These are phyloP conservation scores for Melanocharis versteri DNA, from an alignment of 2,113 vertebrate genomes.

Conservation along the genomic window DNA sequence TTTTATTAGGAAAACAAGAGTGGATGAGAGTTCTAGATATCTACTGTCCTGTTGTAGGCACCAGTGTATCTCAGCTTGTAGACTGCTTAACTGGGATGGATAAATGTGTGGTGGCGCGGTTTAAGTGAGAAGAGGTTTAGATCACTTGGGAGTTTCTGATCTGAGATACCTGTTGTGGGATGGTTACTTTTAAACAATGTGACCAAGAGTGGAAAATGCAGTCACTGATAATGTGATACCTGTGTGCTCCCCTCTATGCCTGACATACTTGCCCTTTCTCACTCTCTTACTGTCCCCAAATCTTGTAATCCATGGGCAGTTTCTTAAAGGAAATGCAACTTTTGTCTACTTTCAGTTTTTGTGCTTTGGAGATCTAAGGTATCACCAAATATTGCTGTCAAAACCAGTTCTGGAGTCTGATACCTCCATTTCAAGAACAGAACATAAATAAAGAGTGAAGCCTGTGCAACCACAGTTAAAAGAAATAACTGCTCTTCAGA, in stretches of 20 bases:
- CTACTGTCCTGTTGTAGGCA: neutral
- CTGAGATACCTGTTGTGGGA: neutral
- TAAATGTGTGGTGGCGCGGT: neutral
- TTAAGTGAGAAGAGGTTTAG: neutral
- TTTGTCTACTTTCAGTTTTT: neutral
- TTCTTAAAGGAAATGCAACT: neutral
- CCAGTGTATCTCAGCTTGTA: neutral
- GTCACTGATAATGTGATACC: neutral
- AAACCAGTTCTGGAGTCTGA: neutral
- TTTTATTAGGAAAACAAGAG: neutral
- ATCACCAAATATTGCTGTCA: neutral
- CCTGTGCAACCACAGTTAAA: neutral
- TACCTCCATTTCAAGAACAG: neutral
- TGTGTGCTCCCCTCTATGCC: neutral
- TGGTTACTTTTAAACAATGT: neutral
- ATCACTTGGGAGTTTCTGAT: neutral
- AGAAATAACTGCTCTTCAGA: neutral
- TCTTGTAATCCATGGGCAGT: accelerated
- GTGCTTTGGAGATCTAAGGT: neutral
- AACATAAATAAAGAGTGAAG: neutral
- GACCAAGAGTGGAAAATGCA: neutral
- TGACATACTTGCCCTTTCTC: neutral
- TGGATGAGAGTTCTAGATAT: accelerated
- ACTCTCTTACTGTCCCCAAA: neutral
- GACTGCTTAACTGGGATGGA: neutral